Evolutionary conservation across 2,113 vertebrate species (phyloP).

Genomic region (Cinclus mexicanus): DNA sequence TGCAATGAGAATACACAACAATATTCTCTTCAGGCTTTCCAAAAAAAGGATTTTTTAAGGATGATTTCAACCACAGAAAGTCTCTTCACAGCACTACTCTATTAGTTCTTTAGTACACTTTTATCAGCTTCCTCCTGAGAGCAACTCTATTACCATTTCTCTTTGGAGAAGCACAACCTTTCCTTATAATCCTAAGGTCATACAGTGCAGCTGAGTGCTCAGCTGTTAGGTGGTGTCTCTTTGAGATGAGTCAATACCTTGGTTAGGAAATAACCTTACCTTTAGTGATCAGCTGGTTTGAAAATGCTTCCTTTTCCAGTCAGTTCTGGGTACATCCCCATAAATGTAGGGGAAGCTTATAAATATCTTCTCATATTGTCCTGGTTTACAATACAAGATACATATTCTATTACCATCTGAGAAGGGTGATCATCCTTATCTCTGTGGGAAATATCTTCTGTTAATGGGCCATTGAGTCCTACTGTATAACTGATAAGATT

Average conservation of each 20-base stretch:
- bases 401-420: too few species aligned
- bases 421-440: too few species aligned
- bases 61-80: conserved; percentile 2
- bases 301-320: neutral
- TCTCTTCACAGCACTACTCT: conserved; percentile 36
- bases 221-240: neutral
- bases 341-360: neutral
- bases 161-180: conserved; percentile 17
- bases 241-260: neutral
- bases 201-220: neutral
- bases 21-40: conserved; percentile 5
- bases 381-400: too few species aligned
- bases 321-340: neutral
- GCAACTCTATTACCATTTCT: conserved; percentile 31
- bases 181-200: conserved; percentile 28
- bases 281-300: neutral
- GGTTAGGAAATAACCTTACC: neutral
- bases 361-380: neutral
- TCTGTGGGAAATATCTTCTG: too few species aligned
- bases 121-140: conserved; percentile 33
- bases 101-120: conserved; percentile 30
- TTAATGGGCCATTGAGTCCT: too few species aligned
- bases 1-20: conserved; percentile 1
- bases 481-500: too few species aligned
- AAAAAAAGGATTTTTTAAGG: neutral